These are phyloP conservation scores for Meloidogyne floridensis DNA, from an alignment of 1,140 invertebrate species.

Conservation along the genomic window DNA sequence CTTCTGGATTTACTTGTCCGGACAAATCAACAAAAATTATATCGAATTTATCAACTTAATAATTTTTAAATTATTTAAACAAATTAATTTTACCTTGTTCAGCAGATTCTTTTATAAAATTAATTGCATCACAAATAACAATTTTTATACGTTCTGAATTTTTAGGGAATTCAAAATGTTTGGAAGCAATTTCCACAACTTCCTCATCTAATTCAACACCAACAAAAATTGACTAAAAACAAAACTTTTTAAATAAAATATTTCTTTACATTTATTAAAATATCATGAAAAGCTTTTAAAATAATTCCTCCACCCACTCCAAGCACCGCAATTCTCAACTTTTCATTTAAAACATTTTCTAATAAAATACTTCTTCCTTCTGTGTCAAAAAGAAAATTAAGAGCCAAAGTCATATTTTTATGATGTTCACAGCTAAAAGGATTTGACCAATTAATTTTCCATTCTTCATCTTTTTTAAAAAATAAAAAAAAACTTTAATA, in stretches of 20 bases:
- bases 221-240: slow-evolving; percentile 46
- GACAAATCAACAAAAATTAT: slow-evolving; percentile 55
- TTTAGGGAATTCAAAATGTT: slow-evolving; percentile 51
- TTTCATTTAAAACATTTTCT: slow-evolving; percentile 17
- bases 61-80: slow-evolving; percentile 23
- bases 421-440: slow-evolving; percentile 59
- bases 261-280: slow-evolving; percentile 14
- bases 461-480: slow-evolving; percentile 11
- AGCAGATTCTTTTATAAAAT: slow-evolving; percentile 45
- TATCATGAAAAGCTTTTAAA: slow-evolving; percentile 24
- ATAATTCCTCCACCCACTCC: slow-evolving; percentile 50
- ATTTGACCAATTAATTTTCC: slow-evolving; percentile 22
- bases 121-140: slow-evolving; percentile 47
- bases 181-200: slow-evolving; percentile 48
- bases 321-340: slow-evolving; percentile 46
- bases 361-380: background rate
- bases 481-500: slow-evolving; percentile 16
- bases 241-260: slow-evolving; percentile 26
- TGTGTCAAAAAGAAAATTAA: slow-evolving; percentile 41
- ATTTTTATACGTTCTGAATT: slow-evolving; percentile 36
- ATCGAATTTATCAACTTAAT: slow-evolving; percentile 52
- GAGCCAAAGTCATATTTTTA: slow-evolving; percentile 35
- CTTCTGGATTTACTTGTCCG: slow-evolving; percentile 38
- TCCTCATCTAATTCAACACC: slow-evolving; percentile 54
- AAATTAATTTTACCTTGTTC: slow-evolving; percentile 17